Evolutionary conservation across 2,888 invertebrate genomes (phyloP).

Genomic region (Harpalus rubripes): DNA sequence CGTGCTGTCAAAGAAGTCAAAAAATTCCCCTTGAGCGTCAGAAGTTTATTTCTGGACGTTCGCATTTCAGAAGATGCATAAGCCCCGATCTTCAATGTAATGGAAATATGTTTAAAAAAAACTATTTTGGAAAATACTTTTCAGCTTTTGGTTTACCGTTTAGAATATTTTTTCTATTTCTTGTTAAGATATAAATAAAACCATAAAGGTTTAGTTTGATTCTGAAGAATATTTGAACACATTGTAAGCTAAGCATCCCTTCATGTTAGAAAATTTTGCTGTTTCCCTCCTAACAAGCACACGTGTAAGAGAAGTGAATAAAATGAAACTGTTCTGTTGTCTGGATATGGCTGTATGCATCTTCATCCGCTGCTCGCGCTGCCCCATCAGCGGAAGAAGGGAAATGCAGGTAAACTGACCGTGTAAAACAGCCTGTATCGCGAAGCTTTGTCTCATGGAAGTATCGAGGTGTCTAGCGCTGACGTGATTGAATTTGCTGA

Average conservation of each 20-base stretch:
- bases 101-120: too few species aligned
- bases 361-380: not conserved
- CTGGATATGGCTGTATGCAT: not conserved
- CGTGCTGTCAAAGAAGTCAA: too few species aligned
- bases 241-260: not conserved
- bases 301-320: not conserved
- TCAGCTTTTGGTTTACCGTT: too few species aligned
- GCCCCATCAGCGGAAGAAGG: not conserved
- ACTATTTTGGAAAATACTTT: too few species aligned
- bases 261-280: not conserved
- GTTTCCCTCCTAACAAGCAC: not conserved
- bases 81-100: too few species aligned
- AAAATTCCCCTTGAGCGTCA: too few species aligned
- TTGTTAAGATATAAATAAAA: too few species aligned
- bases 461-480: slow-evolving; percentile 55
- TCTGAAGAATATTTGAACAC: not conserved
- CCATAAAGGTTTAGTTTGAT: too few species aligned
- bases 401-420: slow-evolving; percentile 35
- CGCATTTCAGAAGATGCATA: too few species aligned
- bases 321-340: not conserved
- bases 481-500: slow-evolving; percentile 61
- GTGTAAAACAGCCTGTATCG: slow-evolving; percentile 45
- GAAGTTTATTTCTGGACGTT: too few species aligned
- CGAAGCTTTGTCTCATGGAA: slow-evolving; percentile 1
- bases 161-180: too few species aligned